Evolutionary conservation across 2,113 vertebrate genomes (phyloP).

Genomic region (Phocoena sinus): DNA sequence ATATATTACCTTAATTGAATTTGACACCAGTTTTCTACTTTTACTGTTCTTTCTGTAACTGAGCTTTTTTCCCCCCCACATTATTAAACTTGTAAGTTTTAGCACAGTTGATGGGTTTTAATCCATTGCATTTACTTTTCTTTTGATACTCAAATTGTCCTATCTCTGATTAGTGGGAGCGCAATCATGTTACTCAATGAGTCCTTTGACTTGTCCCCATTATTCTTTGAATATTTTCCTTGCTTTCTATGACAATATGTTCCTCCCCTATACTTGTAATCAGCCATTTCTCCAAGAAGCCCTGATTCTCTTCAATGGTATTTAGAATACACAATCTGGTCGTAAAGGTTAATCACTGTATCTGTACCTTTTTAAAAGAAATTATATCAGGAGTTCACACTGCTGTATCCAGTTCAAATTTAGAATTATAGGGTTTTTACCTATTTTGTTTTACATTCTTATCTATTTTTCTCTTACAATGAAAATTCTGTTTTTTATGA

Average conservation of each 20-base stretch:
- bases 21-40: not conserved
- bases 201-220: not conserved
- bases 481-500: conserved; percentile 19
- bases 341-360: not conserved
- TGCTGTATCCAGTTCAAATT: not conserved
- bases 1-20: not conserved
- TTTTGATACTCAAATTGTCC: not conserved
- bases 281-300: not conserved
- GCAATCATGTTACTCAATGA: not conserved
- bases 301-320: not conserved
- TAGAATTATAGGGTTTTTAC: not conserved
- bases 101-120: not conserved
- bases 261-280: not conserved
- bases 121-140: not conserved
- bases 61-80: not conserved
- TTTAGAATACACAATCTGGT: not conserved
- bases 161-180: not conserved
- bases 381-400: not conserved
- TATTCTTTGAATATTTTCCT: not conserved
- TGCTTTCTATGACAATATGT: not conserved
- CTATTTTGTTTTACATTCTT: not conserved
- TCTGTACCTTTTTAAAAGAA: not conserved
- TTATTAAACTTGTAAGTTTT: not conserved
- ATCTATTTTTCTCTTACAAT: not conserved
- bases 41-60: not conserved